These are phyloP conservation scores for Cebus imitator DNA, from an alignment of 2,113 vertebrate species.

Conservation along the genomic window DNA sequence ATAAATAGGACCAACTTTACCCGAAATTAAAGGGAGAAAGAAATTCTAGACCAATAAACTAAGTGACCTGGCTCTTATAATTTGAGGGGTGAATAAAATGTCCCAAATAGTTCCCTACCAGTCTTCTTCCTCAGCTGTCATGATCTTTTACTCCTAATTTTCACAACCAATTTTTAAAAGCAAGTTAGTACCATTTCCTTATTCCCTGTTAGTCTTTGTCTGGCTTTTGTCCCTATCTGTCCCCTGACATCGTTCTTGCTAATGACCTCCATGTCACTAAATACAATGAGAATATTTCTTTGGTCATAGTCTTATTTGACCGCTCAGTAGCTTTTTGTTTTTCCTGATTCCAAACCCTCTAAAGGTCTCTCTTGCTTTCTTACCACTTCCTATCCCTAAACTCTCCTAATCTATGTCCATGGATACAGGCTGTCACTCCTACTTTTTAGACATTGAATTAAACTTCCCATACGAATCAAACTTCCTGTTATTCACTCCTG, in stretches of 20 bases:
- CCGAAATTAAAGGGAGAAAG: background rate
- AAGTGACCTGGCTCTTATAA: background rate
- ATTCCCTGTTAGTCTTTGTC: background rate
- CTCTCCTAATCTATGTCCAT: background rate
- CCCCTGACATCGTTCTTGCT: background rate
- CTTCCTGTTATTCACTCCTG: background rate
- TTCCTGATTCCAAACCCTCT: background rate
- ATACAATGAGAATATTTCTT: background rate
- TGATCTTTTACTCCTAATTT: background rate
- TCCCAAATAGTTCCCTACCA: background rate
- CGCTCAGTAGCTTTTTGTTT: background rate
- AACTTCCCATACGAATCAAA: background rate
- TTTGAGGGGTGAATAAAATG: background rate
- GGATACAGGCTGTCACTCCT: too few species aligned
- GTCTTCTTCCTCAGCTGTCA: background rate
- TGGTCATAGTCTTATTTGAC: background rate
- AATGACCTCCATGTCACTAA: background rate
- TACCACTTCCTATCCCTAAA: background rate
- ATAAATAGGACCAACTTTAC: background rate
- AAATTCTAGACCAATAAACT: background rate
- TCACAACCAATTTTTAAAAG: background rate
- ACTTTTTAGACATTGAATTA: background rate
- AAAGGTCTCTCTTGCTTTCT: background rate
- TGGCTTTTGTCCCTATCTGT: background rate
- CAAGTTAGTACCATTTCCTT: background rate